Evolutionary conservation across 2,113 vertebrate species (phyloP).

Genomic region (Pseudolaguvia tuberculata): DNA sequence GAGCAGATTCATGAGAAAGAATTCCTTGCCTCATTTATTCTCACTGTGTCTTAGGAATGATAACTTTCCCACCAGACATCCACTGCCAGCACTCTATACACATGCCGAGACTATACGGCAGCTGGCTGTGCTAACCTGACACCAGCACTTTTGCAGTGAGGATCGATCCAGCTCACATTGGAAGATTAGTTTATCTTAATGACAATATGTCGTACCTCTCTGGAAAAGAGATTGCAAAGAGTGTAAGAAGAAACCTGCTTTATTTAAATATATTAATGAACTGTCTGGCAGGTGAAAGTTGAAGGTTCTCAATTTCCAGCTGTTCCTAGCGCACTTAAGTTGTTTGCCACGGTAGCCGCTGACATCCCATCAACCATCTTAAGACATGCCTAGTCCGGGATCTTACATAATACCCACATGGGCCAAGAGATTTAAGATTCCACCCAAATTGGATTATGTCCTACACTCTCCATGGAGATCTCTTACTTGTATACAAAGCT

Average conservation of each 20-base stretch:
- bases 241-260: slow-evolving; percentile 7
- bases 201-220: not conserved
- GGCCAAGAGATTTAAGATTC: slow-evolving; percentile 15
- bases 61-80: slow-evolving; percentile 34
- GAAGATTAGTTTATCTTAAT: not conserved
- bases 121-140: slow-evolving; percentile 22
- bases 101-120: slow-evolving; percentile 19
- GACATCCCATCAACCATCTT: slow-evolving; percentile 7
- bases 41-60: slow-evolving; percentile 44
- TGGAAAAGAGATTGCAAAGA: slow-evolving; percentile 8
- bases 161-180: slow-evolving; percentile 11
- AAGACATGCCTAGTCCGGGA: not conserved
- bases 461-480: slow-evolving; percentile 24
- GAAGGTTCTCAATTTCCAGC: not conserved
- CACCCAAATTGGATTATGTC: slow-evolving; percentile 39
- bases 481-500: slow-evolving; percentile 15
- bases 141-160: slow-evolving; percentile 11
- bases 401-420: slow-evolving; percentile 29
- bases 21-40: slow-evolving; percentile 42
- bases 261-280: slow-evolving; percentile 9
- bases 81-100: slow-evolving; percentile 26
- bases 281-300: not conserved
- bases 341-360: slow-evolving; percentile 3
- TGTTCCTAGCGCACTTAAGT: not conserved
- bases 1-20: slow-evolving; percentile 44